Conservation (phyloP, 2,797 vertebrate species). For the Cryptoprocta ferox region DNA sequence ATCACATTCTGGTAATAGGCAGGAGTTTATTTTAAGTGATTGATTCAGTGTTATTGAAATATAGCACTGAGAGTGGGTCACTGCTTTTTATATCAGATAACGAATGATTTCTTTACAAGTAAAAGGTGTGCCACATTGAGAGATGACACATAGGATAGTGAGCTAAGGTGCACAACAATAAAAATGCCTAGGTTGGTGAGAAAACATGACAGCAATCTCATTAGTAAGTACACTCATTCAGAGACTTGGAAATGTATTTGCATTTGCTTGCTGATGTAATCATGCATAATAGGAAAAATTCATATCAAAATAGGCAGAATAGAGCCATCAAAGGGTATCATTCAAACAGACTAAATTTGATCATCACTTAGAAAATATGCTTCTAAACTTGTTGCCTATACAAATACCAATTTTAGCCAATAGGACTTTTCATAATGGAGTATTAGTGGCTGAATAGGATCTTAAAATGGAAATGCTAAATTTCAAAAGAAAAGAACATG, state of each 20-base stretch:
- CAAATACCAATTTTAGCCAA: constrained; percentile 69
- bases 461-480: constrained; percentile 75
- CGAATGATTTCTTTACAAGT: not conserved
- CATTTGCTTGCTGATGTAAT: constrained; percentile 56
- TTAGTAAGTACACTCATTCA: constrained; percentile 38
- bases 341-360: constrained; percentile 66
- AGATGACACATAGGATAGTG: not conserved
- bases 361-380: constrained; percentile 63
- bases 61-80: not conserved
- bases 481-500: constrained; percentile 51
- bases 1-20: not conserved
- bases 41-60: not conserved
- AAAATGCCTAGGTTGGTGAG: not conserved
- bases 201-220: not conserved
- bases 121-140: not conserved
- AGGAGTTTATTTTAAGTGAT: not conserved
- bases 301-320: constrained; percentile 56
- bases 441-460: constrained; percentile 69
- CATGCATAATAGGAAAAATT: constrained; percentile 53
- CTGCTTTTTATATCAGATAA: not conserved
- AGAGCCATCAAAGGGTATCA: constrained; percentile 44
- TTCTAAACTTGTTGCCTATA: constrained; percentile 57
- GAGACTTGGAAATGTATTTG: constrained; percentile 28
- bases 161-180: not conserved
- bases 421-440: constrained; percentile 55